Percentiles rank a stretch among this genome's conserved stretches.
phyloP scores from a whole-genome alignment of 2,797 vertebrate species.

The Argya squamiceps region DNA sequence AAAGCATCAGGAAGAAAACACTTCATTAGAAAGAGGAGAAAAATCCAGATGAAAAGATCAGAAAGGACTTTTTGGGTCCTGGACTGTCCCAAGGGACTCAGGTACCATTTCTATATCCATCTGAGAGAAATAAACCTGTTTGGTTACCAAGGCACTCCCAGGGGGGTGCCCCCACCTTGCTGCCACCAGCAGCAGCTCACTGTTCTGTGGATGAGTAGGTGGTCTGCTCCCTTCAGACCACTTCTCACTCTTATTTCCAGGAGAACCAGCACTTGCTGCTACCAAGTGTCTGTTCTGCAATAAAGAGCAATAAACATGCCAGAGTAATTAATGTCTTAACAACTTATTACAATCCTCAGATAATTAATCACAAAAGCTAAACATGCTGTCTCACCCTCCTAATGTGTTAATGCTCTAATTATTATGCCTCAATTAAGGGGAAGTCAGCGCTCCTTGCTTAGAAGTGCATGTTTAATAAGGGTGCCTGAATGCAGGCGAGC shows the following conservation, averaged over 20 bases:
- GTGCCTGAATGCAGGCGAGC: conserved; percentile 13
- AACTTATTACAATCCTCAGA: conserved; percentile 83
- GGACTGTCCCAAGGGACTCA: not conserved
- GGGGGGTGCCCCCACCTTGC: not conserved
- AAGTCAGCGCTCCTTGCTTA: conserved; percentile 76
- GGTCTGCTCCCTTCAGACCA: not conserved
- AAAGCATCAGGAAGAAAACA: not conserved
- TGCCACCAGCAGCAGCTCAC: not conserved
- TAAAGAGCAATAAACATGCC: conserved; percentile 78
- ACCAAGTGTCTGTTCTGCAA: conserved; percentile 58
- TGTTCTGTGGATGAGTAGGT: not conserved
- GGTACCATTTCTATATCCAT: not conserved
- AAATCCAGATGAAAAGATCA: not conserved
- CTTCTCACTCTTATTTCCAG: not conserved
- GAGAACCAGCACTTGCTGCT: not conserved
- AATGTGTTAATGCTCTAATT: conserved; percentile 85
- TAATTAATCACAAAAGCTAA: conserved; percentile 86
- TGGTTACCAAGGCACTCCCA: not conserved
- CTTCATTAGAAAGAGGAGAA: not conserved
- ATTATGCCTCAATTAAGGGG: conserved; percentile 83
- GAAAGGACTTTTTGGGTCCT: not conserved
- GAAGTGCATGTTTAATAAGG: conserved; percentile 74
- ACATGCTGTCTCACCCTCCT: conserved; percentile 82
- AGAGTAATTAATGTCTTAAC: conserved; percentile 82
- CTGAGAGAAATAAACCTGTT: not conserved